Percentiles rank a stretch among this genome's conserved stretches.
Evolutionary conservation across 1,140 invertebrate genomes (phyloP).

Genomic region (Meloidogyne floridensis): DNA sequence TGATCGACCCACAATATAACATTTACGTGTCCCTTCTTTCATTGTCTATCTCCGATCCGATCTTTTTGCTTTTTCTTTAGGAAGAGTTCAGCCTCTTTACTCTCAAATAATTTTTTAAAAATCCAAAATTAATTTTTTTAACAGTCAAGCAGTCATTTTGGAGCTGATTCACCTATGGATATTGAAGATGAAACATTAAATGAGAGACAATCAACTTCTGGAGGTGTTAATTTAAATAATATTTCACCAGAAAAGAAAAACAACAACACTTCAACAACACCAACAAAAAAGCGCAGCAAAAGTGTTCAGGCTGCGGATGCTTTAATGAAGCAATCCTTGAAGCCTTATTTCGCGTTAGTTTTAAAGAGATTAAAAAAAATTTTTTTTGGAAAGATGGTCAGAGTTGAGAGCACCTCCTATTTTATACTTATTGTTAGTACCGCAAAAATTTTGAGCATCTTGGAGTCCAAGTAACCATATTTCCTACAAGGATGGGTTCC

Average conservation of each 20-base stretch:
- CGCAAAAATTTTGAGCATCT: too few species aligned
- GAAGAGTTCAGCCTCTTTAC: too few species aligned
- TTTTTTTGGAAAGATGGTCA: too few species aligned
- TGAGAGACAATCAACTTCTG: neutral
- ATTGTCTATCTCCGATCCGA: too few species aligned
- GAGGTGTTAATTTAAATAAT: neutral
- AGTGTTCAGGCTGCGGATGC: constrained; percentile 36
- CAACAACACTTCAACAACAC: neutral
- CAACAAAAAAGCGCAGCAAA: constrained; percentile 23
- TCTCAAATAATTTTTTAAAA: too few species aligned
- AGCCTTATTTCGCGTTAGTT: constrained; percentile 35
- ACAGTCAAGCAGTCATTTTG: constrained; percentile 7
- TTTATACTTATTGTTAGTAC: too few species aligned
- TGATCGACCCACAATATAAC: too few species aligned
- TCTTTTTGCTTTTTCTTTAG: too few species aligned
- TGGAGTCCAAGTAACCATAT: too few species aligned
- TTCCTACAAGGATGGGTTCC: too few species aligned
- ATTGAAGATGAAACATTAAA: constrained; percentile 31
- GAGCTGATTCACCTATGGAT: constrained; percentile 38
- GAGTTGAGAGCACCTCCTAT: too few species aligned
- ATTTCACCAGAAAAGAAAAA: neutral
- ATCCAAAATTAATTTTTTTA: neutral
- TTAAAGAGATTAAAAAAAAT: neutral
- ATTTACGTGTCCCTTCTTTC: too few species aligned
- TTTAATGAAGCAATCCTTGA: constrained; percentile 38